Base-by-base conservation (phyloP, 2,113 vertebrate genomes). In the Colius striatus region DNA sequence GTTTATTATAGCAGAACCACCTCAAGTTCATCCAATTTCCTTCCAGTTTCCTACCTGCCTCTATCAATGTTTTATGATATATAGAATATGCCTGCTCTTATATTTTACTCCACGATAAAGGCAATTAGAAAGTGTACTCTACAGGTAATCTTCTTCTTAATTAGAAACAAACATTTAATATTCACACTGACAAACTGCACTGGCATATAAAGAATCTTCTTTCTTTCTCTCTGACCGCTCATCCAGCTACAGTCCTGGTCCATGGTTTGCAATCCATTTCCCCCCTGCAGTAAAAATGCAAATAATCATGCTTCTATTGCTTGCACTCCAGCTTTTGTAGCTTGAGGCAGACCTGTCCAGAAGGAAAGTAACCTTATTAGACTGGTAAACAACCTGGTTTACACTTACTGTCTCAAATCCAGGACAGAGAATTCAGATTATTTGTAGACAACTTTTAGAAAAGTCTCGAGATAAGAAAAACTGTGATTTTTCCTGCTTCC, bases 401-500 rank as follows among this genome's bases (percentile, higher is more conserved):
- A 47, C 38, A 19, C 13, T 78, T 61, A 55, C 8, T n/a, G 9
- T 21, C 19, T 73, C 38, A 74, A 57, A 63, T 19, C 17, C 30
- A 41, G 47, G 25, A n/a, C 5, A 22, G n/a, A 84, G 16, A 63
- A 54, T 22, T 29, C 57, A 38, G 16, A 58, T 13, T 0, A 6
- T 50, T 80, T 89, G 43, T 62, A 55, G 34, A 67, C 16, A 66
- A 16, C 3, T 2, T 58, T 45, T 55, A 2, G 16, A 61, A 65
- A 89, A 73, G 3, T 74, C 15, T 12, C 16, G 2, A 54, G 14
- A 45, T 4, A 71, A 25, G 13, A 62, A 48, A 36, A 86, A 38
- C 2, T 1, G 0, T 36, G 29, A 29, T 47, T 48, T 29, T 13
- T 13, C 22, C 6, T 20, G 4, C 4, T 13, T 13, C 19, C 6